Evolutionary conservation across 2,888 invertebrate species (phyloP), one percentile per base, ranked within the genome.

Genomic region (Apantesis nais): DNA sequence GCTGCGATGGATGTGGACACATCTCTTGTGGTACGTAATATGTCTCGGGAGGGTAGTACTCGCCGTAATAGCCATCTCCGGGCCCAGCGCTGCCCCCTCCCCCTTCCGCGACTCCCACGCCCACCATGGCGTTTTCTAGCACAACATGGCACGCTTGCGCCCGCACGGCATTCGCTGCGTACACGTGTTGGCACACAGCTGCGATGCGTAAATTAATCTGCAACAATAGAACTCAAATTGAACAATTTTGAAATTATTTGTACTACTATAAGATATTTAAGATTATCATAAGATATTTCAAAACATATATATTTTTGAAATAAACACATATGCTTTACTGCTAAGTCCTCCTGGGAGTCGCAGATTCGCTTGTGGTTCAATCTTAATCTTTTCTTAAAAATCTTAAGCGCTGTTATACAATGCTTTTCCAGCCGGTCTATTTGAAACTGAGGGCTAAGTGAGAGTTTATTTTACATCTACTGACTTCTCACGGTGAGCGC

Each of bases 1-100:
- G 96, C 89, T 93, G 93, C 82, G 96, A 95, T 75, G 97, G 96
- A 76, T 94, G 94, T 79, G 96, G 96, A 86, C 97, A 97, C 92
- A 96, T 95, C 88, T 96, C 96, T 77, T 90, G 92, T 78, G 94
- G 92, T 85, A 94, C 92, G 90, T 93, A 96, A 91, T 96, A 96
- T 85, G 95, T 95, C 82, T 96, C 96, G 66, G 91, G 89, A 79
- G 95, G 95, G 91, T 96, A 96, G 90, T 96, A 96, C 88, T 96
- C 96, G 87, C 96, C 96, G 90, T 93, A 93, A 89, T 94, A 92
- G 82, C 90, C 90, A 83, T 91, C 92, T 74, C 83, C 88, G 82
- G 90, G 90, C 82, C 89, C 90, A 77, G 89, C 91, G 84, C 89
- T 89, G 88, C 92, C 93, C 83, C 86, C 90, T 83, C 91, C 90